Percentiles rank a stretch among this genome's conserved stretches.
Conservation (phyloP, 2,113 vertebrate genomes). For the Tricholaema leucomelas region DNA sequence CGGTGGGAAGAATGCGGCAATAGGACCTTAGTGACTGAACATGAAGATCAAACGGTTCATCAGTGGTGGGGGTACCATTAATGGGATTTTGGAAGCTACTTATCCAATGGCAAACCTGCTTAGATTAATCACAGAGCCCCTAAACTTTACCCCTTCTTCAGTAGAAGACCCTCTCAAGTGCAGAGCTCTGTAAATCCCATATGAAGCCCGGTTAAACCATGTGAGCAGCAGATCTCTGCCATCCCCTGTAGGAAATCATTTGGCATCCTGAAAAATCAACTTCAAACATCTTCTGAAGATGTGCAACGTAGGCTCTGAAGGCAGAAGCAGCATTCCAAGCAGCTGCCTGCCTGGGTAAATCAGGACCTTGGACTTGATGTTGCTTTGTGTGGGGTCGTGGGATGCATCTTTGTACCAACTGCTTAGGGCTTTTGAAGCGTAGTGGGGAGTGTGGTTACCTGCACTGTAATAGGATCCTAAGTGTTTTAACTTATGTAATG, state of each 20-base stretch:
- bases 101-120: not conserved
- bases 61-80: conserved; percentile 85
- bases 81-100: not conserved
- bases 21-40: conserved; percentile 81
- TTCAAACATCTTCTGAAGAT: accelerated
- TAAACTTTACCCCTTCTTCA: not conserved
- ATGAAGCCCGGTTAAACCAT: not conserved
- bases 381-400: not conserved
- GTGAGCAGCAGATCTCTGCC: not conserved
- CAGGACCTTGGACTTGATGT: not conserved
- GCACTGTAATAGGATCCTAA: not conserved
- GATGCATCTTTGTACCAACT: not conserved
- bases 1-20: conserved; percentile 95
- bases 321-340: not conserved
- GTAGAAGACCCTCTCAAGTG: not conserved
- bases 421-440: not conserved
- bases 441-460: not conserved
- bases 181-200: not conserved
- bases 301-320: not conserved
- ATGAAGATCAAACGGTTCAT: conserved; percentile 77
- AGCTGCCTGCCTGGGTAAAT: not conserved
- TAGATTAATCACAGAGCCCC: not conserved
- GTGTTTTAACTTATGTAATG: conserved; percentile 43
- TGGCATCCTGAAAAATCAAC: not conserved
- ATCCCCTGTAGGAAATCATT: not conserved